A percentile compares a stretch with the other conserved stretches of the same genome.
Evolutionary conservation across 2,113 vertebrate species (phyloP).

Genomic region (Pelobates fuscus): DNA sequence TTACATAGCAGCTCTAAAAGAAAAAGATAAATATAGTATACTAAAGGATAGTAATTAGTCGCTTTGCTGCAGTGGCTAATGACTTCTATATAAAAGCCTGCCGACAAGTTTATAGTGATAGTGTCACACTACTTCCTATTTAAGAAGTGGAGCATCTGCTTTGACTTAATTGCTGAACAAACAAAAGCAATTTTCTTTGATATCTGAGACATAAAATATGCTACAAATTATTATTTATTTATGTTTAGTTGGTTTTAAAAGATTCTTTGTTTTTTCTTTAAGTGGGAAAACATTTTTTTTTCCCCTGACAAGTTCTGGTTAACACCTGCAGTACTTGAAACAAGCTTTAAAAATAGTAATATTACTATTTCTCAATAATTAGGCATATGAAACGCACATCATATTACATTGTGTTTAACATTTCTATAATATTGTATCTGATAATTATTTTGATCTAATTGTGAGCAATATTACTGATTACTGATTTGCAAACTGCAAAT

Average conservation of each 20-base stretch:
- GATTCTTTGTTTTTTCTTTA: too few species aligned
- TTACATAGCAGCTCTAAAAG: constrained; percentile 1
- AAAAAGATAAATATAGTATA: constrained; percentile 34
- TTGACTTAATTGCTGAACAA: constrained; percentile 57
- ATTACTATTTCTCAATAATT: too few species aligned
- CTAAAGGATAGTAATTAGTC: constrained; percentile 48
- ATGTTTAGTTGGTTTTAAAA: not conserved
- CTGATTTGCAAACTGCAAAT: too few species aligned
- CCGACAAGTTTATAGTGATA: constrained; percentile 52
- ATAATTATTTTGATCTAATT: too few species aligned
- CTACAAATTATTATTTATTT: not conserved
- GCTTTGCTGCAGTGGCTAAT: constrained; percentile 42
- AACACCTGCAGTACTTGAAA: too few species aligned
- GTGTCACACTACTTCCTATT: constrained; percentile 44
- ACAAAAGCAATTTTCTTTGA: constrained; percentile 32
- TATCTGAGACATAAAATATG: not conserved
- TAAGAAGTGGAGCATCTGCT: constrained; percentile 52
- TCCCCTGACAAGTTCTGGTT: too few species aligned
- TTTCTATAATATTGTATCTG: too few species aligned
- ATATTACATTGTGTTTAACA: too few species aligned
- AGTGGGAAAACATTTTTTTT: too few species aligned
- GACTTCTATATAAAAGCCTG: constrained; percentile 58
- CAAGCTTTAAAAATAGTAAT: too few species aligned
- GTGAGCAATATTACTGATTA: too few species aligned
- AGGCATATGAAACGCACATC: too few species aligned